Percentiles rank a stretch among this genome's conserved stretches.
phyloP scores from a whole-genome alignment of 2,888 invertebrate genomes.

The Melitaea athalia region DNA sequence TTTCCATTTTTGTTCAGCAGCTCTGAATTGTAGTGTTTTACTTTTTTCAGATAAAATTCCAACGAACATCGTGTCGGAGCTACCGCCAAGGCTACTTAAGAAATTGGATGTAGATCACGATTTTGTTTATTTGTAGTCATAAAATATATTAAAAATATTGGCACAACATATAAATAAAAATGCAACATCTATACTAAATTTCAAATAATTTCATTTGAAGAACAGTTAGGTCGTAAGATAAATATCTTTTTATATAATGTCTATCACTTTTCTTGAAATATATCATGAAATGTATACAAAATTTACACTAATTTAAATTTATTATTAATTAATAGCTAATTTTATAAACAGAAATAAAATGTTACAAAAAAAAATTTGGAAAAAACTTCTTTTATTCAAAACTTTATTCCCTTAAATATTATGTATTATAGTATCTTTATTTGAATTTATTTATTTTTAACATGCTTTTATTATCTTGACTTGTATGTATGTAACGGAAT shows the following conservation, averaged over 20 bases:
- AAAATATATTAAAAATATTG: conserved; percentile 6
- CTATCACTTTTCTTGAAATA: background rate
- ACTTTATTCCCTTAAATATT: background rate
- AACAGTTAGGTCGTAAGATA: background rate
- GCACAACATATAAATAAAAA: background rate
- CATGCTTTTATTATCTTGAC: too few relatives aligned
- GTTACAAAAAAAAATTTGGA: background rate
- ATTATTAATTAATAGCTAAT: background rate
- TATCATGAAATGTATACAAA: background rate
- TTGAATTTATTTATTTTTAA: too few relatives aligned
- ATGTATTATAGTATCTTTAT: too few relatives aligned
- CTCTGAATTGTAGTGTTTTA: background rate
- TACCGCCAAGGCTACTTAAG: conserved; percentile 85
- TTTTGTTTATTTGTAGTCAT: conserved; percentile 62
- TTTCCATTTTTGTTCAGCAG: too few relatives aligned
- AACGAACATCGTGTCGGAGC: conserved; percentile 88
- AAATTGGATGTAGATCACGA: conserved; percentile 66
- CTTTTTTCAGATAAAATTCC: conserved; percentile 89
- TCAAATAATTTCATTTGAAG: background rate
- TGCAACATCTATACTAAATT: background rate
- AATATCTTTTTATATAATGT: background rate
- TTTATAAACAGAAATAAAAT: background rate
- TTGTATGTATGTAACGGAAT: too few relatives aligned
- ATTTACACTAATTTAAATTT: conserved; percentile 15
- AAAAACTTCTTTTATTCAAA: background rate